Conservation (phyloP, 2,113 vertebrate species). For the mouse (Mus musculus) region DNA sequence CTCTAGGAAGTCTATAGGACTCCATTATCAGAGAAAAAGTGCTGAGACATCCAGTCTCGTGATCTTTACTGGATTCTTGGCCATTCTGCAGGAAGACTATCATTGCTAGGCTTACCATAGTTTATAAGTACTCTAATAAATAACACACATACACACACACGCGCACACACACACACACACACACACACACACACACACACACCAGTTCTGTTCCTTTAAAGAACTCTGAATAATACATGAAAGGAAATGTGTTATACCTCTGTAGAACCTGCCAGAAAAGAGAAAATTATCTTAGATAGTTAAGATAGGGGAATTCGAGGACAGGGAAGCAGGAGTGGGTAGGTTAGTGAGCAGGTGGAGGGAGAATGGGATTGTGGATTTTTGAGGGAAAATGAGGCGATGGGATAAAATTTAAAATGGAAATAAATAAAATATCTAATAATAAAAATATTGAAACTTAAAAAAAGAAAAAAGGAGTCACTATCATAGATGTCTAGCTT, state of each 20-base stretch:
- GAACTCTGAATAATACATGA: not conserved
- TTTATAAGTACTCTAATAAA: not conserved
- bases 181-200: not conserved
- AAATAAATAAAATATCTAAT: too few relatives aligned
- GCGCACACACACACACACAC: not conserved
- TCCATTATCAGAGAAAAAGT: not conserved
- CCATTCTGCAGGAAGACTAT: not conserved
- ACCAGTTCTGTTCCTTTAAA: not conserved
- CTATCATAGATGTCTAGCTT: not conserved
- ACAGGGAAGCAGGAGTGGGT: too few relatives aligned
- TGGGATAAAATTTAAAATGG: too few relatives aligned
- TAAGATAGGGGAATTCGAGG: not conserved
- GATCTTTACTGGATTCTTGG: not conserved
- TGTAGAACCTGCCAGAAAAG: not conserved
- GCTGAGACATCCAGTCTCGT: not conserved
- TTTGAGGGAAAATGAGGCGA: too few relatives aligned
- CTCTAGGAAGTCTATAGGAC: not conserved
- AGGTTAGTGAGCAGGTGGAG: too few relatives aligned
- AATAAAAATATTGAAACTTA: too few relatives aligned
- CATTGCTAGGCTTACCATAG: not conserved
- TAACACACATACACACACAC: not conserved
- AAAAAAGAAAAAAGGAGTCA: not conserved
- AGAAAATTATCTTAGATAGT: constrained; percentile 15
- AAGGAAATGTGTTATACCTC: not conserved
- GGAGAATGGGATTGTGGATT: too few relatives aligned